Evolutionary conservation across 2,888 invertebrate genomes (phyloP).

Genomic region (Xanthostigma xanthostigma): DNA sequence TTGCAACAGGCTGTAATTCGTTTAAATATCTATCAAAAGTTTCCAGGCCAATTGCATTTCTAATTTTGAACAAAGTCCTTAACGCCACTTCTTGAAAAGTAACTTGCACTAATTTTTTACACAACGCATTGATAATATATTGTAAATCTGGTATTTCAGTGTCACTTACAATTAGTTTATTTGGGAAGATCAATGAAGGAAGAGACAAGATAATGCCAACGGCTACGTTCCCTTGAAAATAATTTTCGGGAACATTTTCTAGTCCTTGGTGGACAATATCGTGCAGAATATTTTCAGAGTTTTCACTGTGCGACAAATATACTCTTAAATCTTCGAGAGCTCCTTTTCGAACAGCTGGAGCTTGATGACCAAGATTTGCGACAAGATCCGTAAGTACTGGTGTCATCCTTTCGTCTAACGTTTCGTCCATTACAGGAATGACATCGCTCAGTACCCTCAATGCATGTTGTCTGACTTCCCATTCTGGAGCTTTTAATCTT

Average conservation of each 20-base stretch:
- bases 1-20: slow-evolving; percentile 30
- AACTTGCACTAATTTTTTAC: slow-evolving; percentile 30
- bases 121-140: slow-evolving; percentile 26
- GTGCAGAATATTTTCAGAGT: slow-evolving; percentile 49
- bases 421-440: slow-evolving; percentile 49
- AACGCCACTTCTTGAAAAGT: slow-evolving; percentile 47
- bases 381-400: slow-evolving; percentile 50
- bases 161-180: slow-evolving; percentile 22
- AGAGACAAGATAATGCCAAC: slow-evolving; percentile 50
- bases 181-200: slow-evolving; percentile 44
- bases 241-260: slow-evolving; percentile 40
- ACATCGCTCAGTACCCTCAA: slow-evolving; percentile 65
- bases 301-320: slow-evolving; percentile 51
- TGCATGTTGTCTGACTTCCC: slow-evolving; percentile 73
- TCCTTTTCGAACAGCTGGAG: slow-evolving; percentile 67
- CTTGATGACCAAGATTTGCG: slow-evolving; percentile 63
- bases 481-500: slow-evolving; percentile 61
- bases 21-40: slow-evolving; percentile 42
- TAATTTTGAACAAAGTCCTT: slow-evolving; percentile 52
- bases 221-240: slow-evolving; percentile 39
- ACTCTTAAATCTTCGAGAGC: slow-evolving; percentile 61
- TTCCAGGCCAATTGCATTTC: slow-evolving; percentile 47
- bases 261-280: slow-evolving; percentile 51
- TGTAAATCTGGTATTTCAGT: slow-evolving; percentile 13
- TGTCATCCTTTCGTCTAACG: slow-evolving; percentile 50